Conservation (phyloP, 2,797 vertebrate species). For the Melopsittacus undulatus region DNA sequence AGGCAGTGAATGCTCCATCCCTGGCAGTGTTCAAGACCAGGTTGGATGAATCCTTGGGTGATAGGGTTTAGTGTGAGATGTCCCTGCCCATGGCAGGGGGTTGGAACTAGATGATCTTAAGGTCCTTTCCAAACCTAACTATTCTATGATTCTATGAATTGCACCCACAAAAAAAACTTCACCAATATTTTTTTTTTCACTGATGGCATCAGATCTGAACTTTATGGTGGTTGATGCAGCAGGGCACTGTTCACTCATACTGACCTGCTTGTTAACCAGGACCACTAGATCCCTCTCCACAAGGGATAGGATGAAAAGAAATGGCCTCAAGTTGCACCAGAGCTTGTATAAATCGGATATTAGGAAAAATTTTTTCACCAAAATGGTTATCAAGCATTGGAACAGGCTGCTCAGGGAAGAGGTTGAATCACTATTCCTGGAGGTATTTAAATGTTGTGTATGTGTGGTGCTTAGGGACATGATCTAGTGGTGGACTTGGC, state of each 20-base stretch:
- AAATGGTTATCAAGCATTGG: neutral
- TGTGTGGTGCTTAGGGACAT: no score
- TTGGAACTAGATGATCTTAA: no score
- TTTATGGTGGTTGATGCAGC: neutral
- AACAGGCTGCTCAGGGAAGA: neutral
- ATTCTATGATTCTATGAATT: no score
- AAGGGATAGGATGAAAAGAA: neutral
- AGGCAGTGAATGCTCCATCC: no score
- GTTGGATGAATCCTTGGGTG: no score
- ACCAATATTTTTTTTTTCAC: neutral
- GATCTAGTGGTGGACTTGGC: neutral
- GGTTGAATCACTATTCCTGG: neutral
- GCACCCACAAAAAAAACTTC: neutral
- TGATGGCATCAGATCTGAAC: neutral
- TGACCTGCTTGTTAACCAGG: neutral
- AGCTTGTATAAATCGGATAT: neutral
- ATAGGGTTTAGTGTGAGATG: no score
- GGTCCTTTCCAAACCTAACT: no score
- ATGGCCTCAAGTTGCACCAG: neutral
- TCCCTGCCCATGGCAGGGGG: no score
- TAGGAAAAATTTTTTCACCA: neutral
- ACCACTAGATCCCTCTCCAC: neutral
- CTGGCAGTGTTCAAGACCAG: no score
- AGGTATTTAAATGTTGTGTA: neutral
- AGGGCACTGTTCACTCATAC: neutral